Evolutionary conservation across 2,113 vertebrate genomes (phyloP).

Genomic region (Orcinus orca): DNA sequence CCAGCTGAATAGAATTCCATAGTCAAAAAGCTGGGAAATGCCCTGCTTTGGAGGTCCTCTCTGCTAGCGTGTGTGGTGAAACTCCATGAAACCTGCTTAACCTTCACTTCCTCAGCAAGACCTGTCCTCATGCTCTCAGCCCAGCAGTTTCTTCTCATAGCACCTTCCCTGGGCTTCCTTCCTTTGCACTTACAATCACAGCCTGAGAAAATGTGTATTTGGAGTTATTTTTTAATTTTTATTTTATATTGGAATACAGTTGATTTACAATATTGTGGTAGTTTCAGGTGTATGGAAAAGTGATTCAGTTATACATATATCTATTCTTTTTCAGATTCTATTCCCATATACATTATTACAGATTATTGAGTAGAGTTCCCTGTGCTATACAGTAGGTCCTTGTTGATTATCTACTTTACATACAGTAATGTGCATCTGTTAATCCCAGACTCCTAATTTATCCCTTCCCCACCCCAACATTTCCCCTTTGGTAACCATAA

Average conservation of each 20-base stretch:
- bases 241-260: background rate
- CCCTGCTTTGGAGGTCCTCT: background rate
- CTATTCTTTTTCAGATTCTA: background rate
- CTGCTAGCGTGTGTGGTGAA: fast-evolving
- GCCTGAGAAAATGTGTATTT: background rate
- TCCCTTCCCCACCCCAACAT: fast-evolving
- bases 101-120: background rate
- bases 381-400: background rate
- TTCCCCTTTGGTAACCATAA: background rate
- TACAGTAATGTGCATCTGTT: background rate
- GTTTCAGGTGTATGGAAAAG: background rate
- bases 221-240: background rate
- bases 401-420: background rate
- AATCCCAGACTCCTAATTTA: background rate
- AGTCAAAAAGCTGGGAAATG: background rate
- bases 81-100: background rate
- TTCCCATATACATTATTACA: background rate
- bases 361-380: background rate
- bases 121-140: background rate
- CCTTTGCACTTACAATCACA: background rate
- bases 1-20: background rate
- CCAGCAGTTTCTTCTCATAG: background rate
- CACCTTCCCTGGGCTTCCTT: background rate
- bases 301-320: background rate
- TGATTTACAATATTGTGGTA: background rate